Conservation (phyloP, 2,888 invertebrate species). For the Apamea anceps region DNA sequence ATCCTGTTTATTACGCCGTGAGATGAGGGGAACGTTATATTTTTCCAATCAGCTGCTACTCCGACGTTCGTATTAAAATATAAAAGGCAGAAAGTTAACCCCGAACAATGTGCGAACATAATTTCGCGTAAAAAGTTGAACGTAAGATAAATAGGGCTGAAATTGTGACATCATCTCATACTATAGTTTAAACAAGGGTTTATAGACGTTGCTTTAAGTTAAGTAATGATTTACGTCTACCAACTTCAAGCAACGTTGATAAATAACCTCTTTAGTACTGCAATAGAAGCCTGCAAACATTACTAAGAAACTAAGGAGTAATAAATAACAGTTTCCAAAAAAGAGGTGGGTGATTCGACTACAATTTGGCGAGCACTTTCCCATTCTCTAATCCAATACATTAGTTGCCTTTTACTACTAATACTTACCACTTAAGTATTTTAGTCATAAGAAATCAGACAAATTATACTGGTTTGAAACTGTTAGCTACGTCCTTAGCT, state of each 20-base stretch:
- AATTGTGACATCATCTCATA: neutral
- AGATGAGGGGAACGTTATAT: constrained; percentile 45
- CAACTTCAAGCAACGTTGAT: neutral
- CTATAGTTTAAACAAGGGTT: neutral
- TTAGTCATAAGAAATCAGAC: neutral
- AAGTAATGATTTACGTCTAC: neutral
- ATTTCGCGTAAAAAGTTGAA: neutral
- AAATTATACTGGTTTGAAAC: neutral
- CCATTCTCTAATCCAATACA: neutral
- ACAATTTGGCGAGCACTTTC: neutral
- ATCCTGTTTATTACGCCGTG: constrained; percentile 52
- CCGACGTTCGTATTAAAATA: neutral
- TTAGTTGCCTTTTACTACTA: neutral
- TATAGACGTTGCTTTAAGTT: neutral
- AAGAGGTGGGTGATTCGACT: too few species aligned
- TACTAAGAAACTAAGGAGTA: too few species aligned
- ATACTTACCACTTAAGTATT: neutral
- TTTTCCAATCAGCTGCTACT: constrained; percentile 53
- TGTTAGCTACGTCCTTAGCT: neutral
- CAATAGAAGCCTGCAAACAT: neutral
- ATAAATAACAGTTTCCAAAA: too few species aligned
- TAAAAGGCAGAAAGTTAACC: constrained; percentile 12
- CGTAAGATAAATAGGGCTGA: neutral
- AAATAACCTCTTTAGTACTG: neutral
- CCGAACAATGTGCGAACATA: neutral